These are phyloP conservation scores for Malurus splendens DNA, from an alignment of 2,797 vertebrate species.

Conservation along the genomic window DNA sequence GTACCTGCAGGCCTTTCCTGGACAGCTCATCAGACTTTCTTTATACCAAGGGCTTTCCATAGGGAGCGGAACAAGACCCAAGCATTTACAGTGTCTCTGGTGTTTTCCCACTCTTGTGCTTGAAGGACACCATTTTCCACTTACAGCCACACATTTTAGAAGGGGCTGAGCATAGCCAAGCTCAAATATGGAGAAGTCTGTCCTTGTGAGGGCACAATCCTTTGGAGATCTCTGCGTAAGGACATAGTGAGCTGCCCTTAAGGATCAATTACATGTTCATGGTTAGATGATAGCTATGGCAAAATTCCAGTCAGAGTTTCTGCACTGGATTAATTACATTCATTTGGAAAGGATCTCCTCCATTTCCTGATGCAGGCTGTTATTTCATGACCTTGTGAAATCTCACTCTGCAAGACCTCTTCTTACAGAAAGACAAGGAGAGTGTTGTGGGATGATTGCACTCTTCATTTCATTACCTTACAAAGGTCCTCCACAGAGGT, in stretches of 20 bases:
- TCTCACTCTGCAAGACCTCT: neutral
- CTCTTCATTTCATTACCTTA: neutral
- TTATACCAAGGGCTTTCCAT: neutral
- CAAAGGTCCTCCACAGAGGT: neutral
- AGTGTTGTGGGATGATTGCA: neutral
- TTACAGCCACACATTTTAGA: neutral
- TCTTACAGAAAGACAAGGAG: neutral
- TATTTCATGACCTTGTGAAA: slow-evolving; percentile 21
- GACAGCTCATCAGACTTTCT: neutral
- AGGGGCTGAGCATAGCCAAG: neutral
- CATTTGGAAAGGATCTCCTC: slow-evolving; percentile 13
- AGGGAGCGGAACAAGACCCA: neutral
- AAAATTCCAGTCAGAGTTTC: neutral
- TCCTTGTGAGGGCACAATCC: neutral
- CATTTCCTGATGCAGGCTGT: neutral
- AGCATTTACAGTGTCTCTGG: neutral
- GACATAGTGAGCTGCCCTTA: neutral
- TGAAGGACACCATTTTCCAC: neutral
- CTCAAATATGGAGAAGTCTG: neutral
- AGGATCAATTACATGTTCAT: neutral
- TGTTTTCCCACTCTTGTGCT: neutral
- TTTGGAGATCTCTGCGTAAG: neutral
- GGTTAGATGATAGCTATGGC: neutral
- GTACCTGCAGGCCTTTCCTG: neutral
- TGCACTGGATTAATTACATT: slow-evolving; percentile 26